These are phyloP conservation scores for Cosmorhoe ocellata DNA, from an alignment of 2,888 invertebrate species.

Conservation along the genomic window DNA sequence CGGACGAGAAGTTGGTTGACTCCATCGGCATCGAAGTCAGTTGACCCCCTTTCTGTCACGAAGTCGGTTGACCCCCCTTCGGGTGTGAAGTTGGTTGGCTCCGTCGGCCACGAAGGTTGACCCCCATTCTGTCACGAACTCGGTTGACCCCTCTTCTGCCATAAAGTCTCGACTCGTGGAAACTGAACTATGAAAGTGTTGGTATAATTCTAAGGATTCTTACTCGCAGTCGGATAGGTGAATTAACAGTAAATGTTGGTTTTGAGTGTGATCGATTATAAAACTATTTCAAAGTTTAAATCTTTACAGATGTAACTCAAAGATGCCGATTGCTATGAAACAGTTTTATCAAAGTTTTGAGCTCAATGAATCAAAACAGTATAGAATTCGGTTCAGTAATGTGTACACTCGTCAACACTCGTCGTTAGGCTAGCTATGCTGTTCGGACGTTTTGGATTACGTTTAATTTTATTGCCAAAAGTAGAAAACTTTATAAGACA, in stretches of 20 bases:
- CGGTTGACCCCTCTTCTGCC: background rate
- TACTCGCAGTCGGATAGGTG: no score
- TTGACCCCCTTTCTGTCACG: background rate
- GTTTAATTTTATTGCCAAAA: conserved; percentile 4
- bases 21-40: background rate
- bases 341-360: background rate
- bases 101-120: background rate
- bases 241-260: no score
- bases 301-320: no score
- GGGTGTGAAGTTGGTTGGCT: background rate
- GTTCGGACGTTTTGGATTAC: conserved; percentile 4
- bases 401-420: conserved; percentile 23
- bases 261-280: no score
- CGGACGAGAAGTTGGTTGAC: background rate
- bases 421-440: conserved; percentile 32
- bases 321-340: background rate
- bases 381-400: conserved; percentile 11
- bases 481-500: background rate
- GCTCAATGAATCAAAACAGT: background rate
- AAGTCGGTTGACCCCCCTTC: conserved; percentile 1
- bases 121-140: background rate
- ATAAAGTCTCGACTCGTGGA: background rate
- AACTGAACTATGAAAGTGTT: background rate
- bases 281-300: no score
- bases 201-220: no score